Evolutionary conservation across 2,797 vertebrate genomes (phyloP).

Genomic region (Benthosema pterotum): DNA sequence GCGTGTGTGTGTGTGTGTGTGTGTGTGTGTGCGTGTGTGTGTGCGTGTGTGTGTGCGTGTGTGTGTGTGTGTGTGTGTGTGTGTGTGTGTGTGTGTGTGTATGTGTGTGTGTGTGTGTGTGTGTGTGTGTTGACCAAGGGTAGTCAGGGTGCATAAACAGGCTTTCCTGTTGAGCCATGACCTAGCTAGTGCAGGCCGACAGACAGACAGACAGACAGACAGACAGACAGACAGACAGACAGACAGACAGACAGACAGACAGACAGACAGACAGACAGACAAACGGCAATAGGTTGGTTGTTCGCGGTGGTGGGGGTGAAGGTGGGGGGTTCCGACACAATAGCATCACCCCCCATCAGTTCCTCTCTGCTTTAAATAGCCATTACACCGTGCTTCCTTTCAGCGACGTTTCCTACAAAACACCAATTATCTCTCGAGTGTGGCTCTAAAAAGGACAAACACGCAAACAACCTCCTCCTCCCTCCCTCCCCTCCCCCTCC

Average conservation of each 20-base stretch:
- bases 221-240: constrained; percentile 61
- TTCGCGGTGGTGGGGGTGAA: constrained; percentile 39
- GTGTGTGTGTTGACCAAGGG: constrained; percentile 57
- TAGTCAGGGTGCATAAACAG: constrained; percentile 77
- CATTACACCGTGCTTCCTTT: constrained; percentile 73
- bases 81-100: constrained; percentile 7
- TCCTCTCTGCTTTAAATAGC: constrained; percentile 78
- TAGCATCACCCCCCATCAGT: constrained; percentile 63
- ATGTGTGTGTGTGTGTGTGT: constrained; percentile 41
- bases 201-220: constrained; percentile 66
- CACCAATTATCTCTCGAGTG: constrained; percentile 72
- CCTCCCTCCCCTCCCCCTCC: constrained; percentile 41
- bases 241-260: constrained; percentile 65
- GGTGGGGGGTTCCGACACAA: constrained; percentile 63
- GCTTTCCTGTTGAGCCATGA: constrained; percentile 79
- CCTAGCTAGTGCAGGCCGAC: constrained; percentile 64
- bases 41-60: constrained; percentile 6
- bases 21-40: constrained; percentile 19
- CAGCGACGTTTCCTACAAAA: constrained; percentile 70
- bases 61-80: constrained; percentile 5
- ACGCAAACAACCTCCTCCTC: constrained; percentile 60
- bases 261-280: constrained; percentile 62
- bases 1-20: constrained; percentile 14
- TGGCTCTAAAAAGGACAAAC: constrained; percentile 70
- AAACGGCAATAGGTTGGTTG: constrained; percentile 71